Percentiles rank a stretch among this genome's conserved stretches.
Evolutionary conservation across 2,888 invertebrate species (phyloP).

Genomic region (Nomada flava): DNA sequence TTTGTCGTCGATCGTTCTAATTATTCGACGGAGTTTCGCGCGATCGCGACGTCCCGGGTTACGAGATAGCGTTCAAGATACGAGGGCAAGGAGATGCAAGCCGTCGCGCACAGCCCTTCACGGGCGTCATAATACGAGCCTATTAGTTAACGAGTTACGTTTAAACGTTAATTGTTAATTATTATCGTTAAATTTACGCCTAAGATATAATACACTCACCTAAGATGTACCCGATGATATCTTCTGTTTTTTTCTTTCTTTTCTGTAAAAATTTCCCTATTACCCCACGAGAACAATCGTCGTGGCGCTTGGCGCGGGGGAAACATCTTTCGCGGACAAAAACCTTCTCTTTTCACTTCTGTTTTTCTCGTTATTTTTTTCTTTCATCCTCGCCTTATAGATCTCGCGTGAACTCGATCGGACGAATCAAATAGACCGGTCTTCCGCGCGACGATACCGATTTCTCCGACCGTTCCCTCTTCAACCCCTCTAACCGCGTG

Average conservation of each 20-base stretch:
- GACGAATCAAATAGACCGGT: constrained; percentile 10
- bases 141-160: constrained; percentile 73
- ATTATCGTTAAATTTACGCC: constrained; percentile 79
- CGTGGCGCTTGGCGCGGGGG: constrained; percentile 28
- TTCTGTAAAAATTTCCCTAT: constrained; percentile 74
- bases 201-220: constrained; percentile 81
- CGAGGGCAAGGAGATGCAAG: constrained; percentile 37
- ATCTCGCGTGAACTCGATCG: constrained; percentile 27
- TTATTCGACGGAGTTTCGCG: background rate
- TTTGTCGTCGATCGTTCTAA: background rate
- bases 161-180: constrained; percentile 79
- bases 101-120: constrained; percentile 36
- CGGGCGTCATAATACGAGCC: constrained; percentile 63
- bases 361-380: constrained; percentile 22
- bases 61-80: background rate
- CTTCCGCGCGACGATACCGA: constrained; percentile 18
- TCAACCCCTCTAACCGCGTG: constrained; percentile 23
- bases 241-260: constrained; percentile 35
- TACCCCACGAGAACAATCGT: constrained; percentile 51
- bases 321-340: constrained; percentile 28
- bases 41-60: background rate
- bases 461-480: background rate
- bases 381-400: background rate
- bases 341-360: background rate
- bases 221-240: constrained; percentile 80